Evolutionary conservation across 64 coral and sea anemone species (phyloP), one percentile per base, ranked within the genome.

Genomic region (Stichodactyla mertensii): DNA sequence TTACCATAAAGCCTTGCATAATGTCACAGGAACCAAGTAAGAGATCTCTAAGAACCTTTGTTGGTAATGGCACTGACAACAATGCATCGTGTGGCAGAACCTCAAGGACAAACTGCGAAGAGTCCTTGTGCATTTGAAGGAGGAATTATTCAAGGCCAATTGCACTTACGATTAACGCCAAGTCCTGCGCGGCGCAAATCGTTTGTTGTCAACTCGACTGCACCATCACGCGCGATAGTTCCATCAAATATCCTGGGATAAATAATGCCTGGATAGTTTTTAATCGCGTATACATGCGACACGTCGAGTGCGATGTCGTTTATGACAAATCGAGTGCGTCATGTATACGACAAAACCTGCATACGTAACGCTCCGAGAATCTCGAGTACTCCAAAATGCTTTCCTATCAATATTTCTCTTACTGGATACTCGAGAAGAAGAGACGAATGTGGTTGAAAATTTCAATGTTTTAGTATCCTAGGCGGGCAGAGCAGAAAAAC

Each of bases 101-200:
- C 4, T 22, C 18, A 7, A 22, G 56, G 14, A 0, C 14, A 11
- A 58, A 58, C 14, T 4, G 4, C 24, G 8, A 31, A 3, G 26
- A 31, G n/a, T 23, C 10, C 10, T 74, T 66, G 19, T 7, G 19
- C 4, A n/a, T 74, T 27, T 11, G 69, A n/a, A 71, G 24, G 23
- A 74, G 9, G 6, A 74, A 74, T 14, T 28, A 13, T 70, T 70
- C 22, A 22, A 70, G 6, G 11, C 12, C 23, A 27, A 11, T 74
- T 31, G 69, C 24, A 74, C 69, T 74, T 28, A 28, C 69, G 27
- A 74, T 31, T 8, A 31, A 27, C 69, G 26, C 4, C 69, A 23
- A 74, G 69, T 31, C 69, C 69, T 74, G 69, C 69, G 69, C 69
- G 69, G 27, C 69, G 69, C 4, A 74, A 31, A 74, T 74, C 26